Evolutionary conservation across 2,797 vertebrate genomes (phyloP).

Genomic region (Rhinichthys osculus): DNA sequence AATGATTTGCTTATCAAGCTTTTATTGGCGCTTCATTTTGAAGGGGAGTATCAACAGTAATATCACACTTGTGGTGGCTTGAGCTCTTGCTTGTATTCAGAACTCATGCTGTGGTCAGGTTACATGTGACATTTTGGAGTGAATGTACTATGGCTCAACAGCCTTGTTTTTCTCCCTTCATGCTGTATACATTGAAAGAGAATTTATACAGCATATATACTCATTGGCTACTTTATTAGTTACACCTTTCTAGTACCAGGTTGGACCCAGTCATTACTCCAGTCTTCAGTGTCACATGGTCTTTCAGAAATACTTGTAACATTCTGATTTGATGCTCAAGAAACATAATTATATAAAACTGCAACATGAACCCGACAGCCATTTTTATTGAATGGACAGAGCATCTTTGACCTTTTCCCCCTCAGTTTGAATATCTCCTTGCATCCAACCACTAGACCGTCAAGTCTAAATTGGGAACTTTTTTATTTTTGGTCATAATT

Average conservation of each 20-base stretch:
- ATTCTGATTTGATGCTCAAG: neutral
- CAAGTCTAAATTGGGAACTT: neutral
- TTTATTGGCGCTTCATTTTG: constrained; percentile 7
- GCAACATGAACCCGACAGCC: neutral
- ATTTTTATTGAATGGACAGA: neutral
- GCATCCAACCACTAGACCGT: neutral
- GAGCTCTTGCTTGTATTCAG: neutral
- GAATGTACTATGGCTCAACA: neutral
- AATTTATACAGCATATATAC: neutral
- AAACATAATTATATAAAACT: neutral
- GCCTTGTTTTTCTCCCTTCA: neutral
- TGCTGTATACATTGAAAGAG: constrained; percentile 3
- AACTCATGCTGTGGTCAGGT: constrained; percentile 9
- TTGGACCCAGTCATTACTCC: neutral
- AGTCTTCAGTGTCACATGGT: neutral
- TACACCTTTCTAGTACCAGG: too few species aligned
- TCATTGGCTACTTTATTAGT: too few species aligned
- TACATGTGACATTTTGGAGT: constrained; percentile 11
- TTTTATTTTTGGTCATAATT: neutral
- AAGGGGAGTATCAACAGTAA: neutral
- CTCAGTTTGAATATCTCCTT: too few species aligned
- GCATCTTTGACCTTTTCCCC: neutral
- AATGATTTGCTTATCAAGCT: constrained; percentile 41
- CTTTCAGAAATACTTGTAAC: neutral
- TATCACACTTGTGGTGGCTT: constrained; percentile 9